Base-by-base conservation (phyloP, 2,797 vertebrate genomes). In the Gadopsis bispinosus region DNA sequence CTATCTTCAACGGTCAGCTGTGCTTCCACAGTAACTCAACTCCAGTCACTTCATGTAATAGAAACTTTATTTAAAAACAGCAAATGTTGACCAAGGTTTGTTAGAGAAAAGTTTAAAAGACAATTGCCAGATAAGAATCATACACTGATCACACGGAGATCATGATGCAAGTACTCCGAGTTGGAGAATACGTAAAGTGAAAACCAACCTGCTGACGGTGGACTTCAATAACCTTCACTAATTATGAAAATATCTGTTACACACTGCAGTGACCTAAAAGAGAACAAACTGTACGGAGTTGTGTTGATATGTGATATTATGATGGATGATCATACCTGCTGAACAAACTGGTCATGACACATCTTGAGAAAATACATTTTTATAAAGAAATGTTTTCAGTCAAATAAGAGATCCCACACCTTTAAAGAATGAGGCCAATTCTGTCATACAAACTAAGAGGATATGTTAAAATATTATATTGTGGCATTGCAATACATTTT, bases 251-350 rank as follows among this genome's bases (percentile, higher is more conserved):
- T 20, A 62, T 62, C 10, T 4, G 4, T 13, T 39, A 39, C 73
- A 60, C 16, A 9, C 22, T 68, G 55, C 19, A 33, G 29, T 37
- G 47, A 65, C 69, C 39, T 62, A 22, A 72, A 86, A 72, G 53
- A 70, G 69, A 83, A 37, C 58, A 73, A 59, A 74, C 8, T 71
- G 17, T 43, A 66, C 20, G 8, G n/a, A 22, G 7, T 29, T 11
- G 20, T 1, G 4, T 7, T 63, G 53, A 56, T 29, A 47, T 33
- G 55, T 26, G 50, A 79, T 47, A 26, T 69, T 22, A 53, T 65
- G 10, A 67, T 68, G 35, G 33, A 55, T 19, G 31, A 53, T 31
- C 19, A 5, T 19, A 19, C 4, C 26, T 11, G 3, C 20, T 53
- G 26, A 58, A 68, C n/a, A 60, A 48, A 31, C 10, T 58, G 37